Conservation (phyloP, 2,113 vertebrate genomes). For the Equus przewalskii region DNA sequence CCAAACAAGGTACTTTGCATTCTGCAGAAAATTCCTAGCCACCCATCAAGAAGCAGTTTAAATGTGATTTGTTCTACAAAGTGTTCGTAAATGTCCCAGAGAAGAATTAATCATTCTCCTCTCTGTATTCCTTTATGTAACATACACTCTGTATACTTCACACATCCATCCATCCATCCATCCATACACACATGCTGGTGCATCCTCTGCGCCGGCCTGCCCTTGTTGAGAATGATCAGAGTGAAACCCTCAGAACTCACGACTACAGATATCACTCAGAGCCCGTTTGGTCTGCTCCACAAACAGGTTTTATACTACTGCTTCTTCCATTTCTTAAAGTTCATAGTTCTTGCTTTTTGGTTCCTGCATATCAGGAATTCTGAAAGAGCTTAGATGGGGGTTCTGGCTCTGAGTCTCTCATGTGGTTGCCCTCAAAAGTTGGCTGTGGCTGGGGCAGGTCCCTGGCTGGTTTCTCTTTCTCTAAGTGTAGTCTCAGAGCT, state of each 20-base stretch:
- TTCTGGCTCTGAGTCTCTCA: not conserved
- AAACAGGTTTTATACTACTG: not conserved
- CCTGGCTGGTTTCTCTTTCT: not conserved
- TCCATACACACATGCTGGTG: fast-evolving
- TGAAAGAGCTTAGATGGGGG: not conserved
- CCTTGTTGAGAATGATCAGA: not conserved
- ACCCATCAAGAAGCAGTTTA: not conserved
- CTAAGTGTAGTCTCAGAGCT: not conserved
- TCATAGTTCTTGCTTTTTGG: not conserved
- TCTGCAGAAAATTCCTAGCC: not conserved
- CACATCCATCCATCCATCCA: too few relatives aligned
- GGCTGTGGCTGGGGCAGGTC: not conserved
- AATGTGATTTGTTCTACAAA: not conserved
- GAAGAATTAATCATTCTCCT: not conserved
- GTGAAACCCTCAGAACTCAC: not conserved
- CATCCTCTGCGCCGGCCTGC: not conserved
- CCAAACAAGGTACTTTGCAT: not conserved
- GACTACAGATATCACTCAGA: not conserved
- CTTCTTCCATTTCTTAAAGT: not conserved
- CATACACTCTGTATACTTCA: not conserved
- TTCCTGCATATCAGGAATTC: not conserved
- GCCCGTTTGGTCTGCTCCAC: not conserved
- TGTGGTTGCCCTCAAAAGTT: not conserved
- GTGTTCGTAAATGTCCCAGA: not conserved
- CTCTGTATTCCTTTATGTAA: not conserved